phyloP scores from a whole-genome alignment of 2,888 invertebrate species.

The Agrochola circellaris region DNA sequence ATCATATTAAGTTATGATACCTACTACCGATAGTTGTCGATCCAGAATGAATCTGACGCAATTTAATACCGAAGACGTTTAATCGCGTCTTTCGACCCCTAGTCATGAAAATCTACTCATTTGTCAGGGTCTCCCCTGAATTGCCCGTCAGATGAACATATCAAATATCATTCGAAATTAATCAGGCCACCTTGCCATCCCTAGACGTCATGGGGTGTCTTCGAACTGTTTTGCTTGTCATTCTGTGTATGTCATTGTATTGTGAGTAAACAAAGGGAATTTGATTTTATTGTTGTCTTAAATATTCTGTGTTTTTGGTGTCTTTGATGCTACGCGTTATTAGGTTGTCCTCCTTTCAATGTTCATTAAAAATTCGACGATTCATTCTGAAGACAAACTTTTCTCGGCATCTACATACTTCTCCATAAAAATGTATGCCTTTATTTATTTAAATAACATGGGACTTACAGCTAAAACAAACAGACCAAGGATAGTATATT shows the following conservation, averaged over 20 bases:
- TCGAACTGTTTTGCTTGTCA: conserved; percentile 68
- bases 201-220: conserved; percentile 69
- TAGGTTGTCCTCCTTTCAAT: neutral
- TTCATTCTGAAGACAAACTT: neutral
- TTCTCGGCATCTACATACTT: neutral
- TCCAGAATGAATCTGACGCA: conserved; percentile 75
- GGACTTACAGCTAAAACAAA: too few species aligned
- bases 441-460: too few species aligned
- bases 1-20: neutral
- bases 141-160: conserved; percentile 84
- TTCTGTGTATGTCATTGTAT: conserved; percentile 64
- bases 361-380: conserved; percentile 3
- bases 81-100: conserved; percentile 75
- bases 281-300: conserved; percentile 66
- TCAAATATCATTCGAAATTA: conserved; percentile 89
- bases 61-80: conserved; percentile 81
- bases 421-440: neutral
- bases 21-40: conserved; percentile 40
- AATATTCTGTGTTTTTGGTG: conserved; percentile 27
- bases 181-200: conserved; percentile 78
- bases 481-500: too few species aligned
- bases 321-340: conserved; percentile 38
- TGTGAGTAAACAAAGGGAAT: conserved; percentile 61
- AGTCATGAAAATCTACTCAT: conserved; percentile 86
- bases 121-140: conserved; percentile 84